phyloP scores from a whole-genome alignment of 2,113 vertebrate genomes.

The Gadus macrocephalus region DNA sequence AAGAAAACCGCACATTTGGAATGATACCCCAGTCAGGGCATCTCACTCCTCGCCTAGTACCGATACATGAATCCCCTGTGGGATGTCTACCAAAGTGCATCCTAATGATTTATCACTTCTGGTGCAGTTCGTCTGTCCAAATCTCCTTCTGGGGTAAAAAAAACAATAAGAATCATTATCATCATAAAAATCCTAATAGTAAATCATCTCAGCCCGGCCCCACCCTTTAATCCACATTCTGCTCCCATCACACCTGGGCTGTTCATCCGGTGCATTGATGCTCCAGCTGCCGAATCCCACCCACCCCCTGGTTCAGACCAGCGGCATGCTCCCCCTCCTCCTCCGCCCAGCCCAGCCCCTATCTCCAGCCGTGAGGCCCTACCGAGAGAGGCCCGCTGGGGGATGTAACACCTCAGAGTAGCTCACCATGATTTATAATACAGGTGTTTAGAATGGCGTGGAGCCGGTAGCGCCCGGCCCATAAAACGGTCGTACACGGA shows the following conservation, averaged over 20 bases:
- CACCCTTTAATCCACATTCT: neutral
- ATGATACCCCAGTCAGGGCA: no score
- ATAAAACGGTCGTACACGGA: slow-evolving; percentile 53
- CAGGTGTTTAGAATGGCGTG: slow-evolving; percentile 51
- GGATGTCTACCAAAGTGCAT: no score
- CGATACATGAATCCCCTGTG: no score
- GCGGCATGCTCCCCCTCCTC: neutral
- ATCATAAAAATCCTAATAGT: no score
- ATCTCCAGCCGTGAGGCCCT: slow-evolving; percentile 2
- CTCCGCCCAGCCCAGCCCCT: neutral
- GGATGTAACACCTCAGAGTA: slow-evolving; percentile 43
- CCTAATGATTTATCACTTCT: no score
- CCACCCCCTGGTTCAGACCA: neutral
- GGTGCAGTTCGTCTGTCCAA: no score
- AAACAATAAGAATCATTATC: no score
- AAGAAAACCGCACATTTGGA: no score
- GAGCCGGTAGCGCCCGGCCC: slow-evolving; percentile 18
- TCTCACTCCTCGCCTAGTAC: no score
- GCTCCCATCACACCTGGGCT: slow-evolving; percentile 8
- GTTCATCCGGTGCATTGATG: slow-evolving; percentile 5
- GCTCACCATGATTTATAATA: slow-evolving; percentile 52
- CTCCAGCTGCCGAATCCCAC: slow-evolving; percentile 1
- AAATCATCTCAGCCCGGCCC: neutral
- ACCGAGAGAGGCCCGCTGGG: slow-evolving; percentile 10
- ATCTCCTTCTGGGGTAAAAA: no score